Percentiles rank a stretch among this genome's conserved stretches.
Evolutionary conservation across 2,113 vertebrate species (phyloP).

Genomic region (Oostethus manadensis): DNA sequence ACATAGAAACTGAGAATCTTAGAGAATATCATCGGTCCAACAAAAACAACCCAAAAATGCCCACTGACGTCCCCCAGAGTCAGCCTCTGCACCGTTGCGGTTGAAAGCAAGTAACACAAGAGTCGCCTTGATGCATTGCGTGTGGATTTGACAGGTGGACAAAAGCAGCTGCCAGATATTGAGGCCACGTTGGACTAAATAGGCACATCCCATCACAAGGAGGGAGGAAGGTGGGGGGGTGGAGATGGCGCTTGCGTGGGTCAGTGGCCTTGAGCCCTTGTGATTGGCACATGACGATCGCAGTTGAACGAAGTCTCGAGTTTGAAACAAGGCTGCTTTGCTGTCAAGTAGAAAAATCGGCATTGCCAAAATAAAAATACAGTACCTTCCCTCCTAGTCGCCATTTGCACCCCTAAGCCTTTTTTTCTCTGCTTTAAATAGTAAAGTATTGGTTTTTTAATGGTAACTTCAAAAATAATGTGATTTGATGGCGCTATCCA

Average conservation of each 20-base stretch:
- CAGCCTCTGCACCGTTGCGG: no score
- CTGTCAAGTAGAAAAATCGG: conserved; percentile 38
- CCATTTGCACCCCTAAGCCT: no score
- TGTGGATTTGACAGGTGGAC: conserved; percentile 8
- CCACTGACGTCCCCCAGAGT: no score
- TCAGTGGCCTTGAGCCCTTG: conserved; percentile 38
- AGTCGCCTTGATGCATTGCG: conserved; percentile 20
- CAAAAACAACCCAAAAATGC: no score
- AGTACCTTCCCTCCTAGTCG: not conserved
- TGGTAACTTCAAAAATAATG: no score
- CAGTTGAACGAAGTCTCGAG: conserved; percentile 15
- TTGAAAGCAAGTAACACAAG: conserved; percentile 14
- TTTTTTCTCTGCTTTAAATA: no score
- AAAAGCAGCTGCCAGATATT: conserved; percentile 45
- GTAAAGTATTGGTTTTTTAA: no score
- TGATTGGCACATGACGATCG: conserved; percentile 26
- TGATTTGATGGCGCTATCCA: no score
- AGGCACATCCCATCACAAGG: conserved; percentile 32
- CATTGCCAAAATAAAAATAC: not conserved
- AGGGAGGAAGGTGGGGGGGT: not conserved
- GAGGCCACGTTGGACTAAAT: conserved; percentile 45
- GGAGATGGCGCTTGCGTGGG: conserved; percentile 26
- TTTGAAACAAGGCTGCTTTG: conserved; percentile 24
- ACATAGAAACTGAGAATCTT: conserved; percentile 52
- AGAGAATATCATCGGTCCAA: conserved; percentile 24